Evolutionary conservation across 2,888 invertebrate species (phyloP).

Genomic region (Quadroppia sp.): DNA sequence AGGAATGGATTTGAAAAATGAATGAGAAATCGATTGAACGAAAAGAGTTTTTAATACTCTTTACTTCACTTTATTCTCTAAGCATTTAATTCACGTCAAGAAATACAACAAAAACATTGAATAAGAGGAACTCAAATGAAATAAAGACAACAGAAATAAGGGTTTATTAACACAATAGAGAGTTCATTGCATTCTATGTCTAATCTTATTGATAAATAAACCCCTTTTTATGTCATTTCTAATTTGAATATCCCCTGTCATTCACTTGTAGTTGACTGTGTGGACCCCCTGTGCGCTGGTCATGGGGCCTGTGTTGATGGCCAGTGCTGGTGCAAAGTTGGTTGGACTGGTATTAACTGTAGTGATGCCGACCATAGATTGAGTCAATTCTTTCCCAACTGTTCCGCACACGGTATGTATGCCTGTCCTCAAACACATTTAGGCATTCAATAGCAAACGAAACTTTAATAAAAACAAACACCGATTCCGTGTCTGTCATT

Average conservation of each 20-base stretch:
- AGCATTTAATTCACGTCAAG: conserved; percentile 22
- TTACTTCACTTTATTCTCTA: conserved; percentile 2
- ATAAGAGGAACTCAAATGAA: not conserved
- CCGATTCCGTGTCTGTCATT: not conserved
- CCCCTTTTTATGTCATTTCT: too few species aligned
- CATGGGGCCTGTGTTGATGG: conserved; percentile 94
- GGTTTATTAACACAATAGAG: not conserved
- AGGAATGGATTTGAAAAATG: conserved; percentile 30
- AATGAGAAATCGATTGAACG: too few species aligned
- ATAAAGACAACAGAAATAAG: not conserved
- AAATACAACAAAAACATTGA: not conserved
- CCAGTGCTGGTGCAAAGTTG: conserved; percentile 89
- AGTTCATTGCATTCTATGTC: conserved; percentile 4
- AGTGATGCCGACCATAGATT: conserved; percentile 86
- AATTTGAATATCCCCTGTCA: too few species aligned
- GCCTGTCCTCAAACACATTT: not conserved
- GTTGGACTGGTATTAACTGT: conserved; percentile 91
- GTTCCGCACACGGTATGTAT: conserved; percentile 65
- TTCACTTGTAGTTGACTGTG: conserved; percentile 68
- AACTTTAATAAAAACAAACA: not conserved
- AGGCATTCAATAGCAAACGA: not conserved
- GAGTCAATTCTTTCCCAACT: conserved; percentile 82
- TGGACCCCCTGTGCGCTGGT: conserved; percentile 86
- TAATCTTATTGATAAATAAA: too few species aligned
- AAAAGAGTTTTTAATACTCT: not conserved